phyloP scores from a whole-genome alignment of 2,797 vertebrate genomes.

The Coendou prehensilis region DNA sequence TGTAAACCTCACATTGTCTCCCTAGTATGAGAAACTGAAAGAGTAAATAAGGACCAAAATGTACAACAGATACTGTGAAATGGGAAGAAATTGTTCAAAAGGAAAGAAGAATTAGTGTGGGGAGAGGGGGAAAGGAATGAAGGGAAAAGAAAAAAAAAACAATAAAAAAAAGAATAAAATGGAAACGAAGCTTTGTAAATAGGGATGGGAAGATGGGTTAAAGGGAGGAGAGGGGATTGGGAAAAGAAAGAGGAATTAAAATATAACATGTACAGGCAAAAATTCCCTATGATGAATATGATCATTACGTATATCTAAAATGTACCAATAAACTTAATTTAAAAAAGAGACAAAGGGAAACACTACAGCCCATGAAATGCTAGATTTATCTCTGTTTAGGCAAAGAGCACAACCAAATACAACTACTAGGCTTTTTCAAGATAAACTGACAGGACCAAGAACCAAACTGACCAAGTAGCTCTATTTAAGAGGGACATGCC shows the following conservation, averaged over 20 bases:
- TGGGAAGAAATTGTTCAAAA: neutral
- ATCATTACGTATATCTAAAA: neutral
- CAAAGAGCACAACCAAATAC: neutral
- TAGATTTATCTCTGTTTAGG: slow-evolving; percentile 1
- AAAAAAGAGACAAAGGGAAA: neutral
- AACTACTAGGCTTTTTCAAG: neutral
- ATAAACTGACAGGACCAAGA: neutral
- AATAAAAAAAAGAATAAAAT: neutral
- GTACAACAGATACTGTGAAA: too few relatives aligned
- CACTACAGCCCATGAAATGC: neutral
- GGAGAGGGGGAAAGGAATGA: neutral
- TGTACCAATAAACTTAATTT: neutral
- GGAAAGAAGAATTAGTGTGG: neutral
- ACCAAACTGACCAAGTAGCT: neutral
- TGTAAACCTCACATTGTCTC: too few relatives aligned
- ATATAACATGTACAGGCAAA: neutral
- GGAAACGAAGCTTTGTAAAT: neutral
- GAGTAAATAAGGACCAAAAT: too few relatives aligned
- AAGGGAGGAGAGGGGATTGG: neutral
- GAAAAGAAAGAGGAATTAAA: neutral
- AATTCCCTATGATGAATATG: neutral
- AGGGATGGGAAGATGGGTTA: neutral
- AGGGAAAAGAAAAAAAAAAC: neutral
- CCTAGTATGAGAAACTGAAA: too few relatives aligned
- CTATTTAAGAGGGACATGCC: neutral